Evolutionary conservation across 37 sponge, comb jelly and placozoan species (phyloP).

Genomic region (Haliclona indistincta): DNA sequence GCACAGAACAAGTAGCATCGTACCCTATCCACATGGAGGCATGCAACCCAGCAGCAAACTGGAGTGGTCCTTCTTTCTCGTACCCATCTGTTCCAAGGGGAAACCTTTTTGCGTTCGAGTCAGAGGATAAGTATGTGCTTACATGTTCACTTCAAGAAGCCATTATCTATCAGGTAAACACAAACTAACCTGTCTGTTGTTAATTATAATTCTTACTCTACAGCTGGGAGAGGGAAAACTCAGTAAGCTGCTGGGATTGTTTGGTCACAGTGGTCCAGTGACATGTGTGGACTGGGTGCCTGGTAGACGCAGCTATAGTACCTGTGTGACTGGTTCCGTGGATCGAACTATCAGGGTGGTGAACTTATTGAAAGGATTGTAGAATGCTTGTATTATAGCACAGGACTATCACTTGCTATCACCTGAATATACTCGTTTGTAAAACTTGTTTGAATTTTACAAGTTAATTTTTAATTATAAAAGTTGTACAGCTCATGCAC

Average conservation of each 20-base stretch:
- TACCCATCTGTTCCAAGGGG: slow-evolving; percentile 52
- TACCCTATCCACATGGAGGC: slow-evolving; percentile 36
- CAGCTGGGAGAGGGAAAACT: slow-evolving; percentile 22
- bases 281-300: slow-evolving; percentile 88
- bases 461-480: too few relatives aligned
- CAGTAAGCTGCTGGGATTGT: slow-evolving; percentile 35
- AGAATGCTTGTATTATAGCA: neutral
- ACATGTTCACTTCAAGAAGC: slow-evolving; percentile 64
- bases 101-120: slow-evolving; percentile 77
- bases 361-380: slow-evolving; percentile 67
- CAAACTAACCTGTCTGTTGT: neutral
- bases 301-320: slow-evolving; percentile 50
- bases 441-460: too few relatives aligned
- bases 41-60: slow-evolving; percentile 30
- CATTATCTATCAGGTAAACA: slow-evolving; percentile 61
- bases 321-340: slow-evolving; percentile 79
- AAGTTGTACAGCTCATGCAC: slow-evolving; percentile 63
- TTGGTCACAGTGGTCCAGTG: slow-evolving; percentile 66
- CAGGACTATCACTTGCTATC: neutral
- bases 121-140: slow-evolving; percentile 73
- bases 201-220: neutral
- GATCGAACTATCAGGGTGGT: slow-evolving; percentile 69
- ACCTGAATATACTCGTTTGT: neutral
- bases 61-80: neutral
- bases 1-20: slow-evolving; percentile 53